Base-by-base conservation (phyloP, 2,888 invertebrate species). In the Reticulitermes lucifugus region DNA sequence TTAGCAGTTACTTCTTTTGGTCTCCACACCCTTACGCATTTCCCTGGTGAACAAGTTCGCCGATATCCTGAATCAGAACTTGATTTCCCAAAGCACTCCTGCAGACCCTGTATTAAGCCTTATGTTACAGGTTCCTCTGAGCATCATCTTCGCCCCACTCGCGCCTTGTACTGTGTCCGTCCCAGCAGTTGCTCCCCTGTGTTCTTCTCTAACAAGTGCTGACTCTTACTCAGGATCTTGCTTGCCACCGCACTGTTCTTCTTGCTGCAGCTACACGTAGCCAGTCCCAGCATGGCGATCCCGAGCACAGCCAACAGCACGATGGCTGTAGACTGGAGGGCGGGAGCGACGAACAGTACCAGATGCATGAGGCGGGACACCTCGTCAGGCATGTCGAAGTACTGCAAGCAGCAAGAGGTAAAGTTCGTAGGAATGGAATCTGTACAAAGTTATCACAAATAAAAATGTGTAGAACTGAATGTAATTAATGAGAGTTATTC, bases 351-450 rank as follows among this genome's bases (percentile, higher is more conserved):
- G 46, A 59, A 43, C 29, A 84, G 43, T 43, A 83, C 77, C 75
- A 85, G 60, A 0, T 35, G 51, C 41, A 85, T 43, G n/a, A 85
- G 60, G 10, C 43, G 46, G 21, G 29, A 43, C 18, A 85, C 29
- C 12, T n/a, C 71, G 35, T 41, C 59, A 41, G 85, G 85, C n/a
- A 85, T 75, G 60, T 85, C 82, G 46, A 85, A 65, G n/a, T 81
- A 71, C 84, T 84, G 84, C 4, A 84, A 84, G 55, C 18, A 55
- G 5, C 14, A 18, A 55, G 18, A 55, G 14, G 55, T 2, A 55
- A 55, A 18, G 0, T 18, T 55, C 3, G 35, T 55, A 82, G 4
- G 3, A 21, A n/a, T 12, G n/a, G 25, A 12, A 46, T 12, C 9
- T 46, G 46, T 46, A 12, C 12, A 46, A 46, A 46, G 46, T 46